Evolutionary conservation across 2,888 invertebrate genomes (phyloP).

Genomic region (Maniola hyperantus): DNA sequence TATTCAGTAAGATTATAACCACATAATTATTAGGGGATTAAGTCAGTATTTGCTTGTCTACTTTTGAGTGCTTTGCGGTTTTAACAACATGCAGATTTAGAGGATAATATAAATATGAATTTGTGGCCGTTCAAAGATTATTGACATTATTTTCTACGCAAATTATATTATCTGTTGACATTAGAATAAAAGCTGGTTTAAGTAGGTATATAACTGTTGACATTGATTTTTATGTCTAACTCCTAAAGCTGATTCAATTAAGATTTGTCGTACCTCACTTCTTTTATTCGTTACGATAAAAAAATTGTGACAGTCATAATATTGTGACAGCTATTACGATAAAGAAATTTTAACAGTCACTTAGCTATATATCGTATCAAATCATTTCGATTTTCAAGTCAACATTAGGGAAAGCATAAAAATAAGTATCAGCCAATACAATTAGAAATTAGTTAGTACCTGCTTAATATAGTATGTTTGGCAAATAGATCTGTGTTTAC

Average conservation of each 20-base stretch:
- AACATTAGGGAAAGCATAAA: not conserved
- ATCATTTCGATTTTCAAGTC: not conserved
- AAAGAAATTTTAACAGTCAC: too few species aligned
- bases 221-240: too few species aligned
- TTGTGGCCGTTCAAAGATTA: not conserved
- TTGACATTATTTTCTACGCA: not conserved
- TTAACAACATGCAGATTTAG: not conserved
- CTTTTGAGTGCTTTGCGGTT: not conserved
- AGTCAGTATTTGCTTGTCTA: not conserved
- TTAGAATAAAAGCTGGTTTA: too few species aligned
- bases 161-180: too few species aligned
- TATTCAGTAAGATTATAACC: not conserved
- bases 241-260: too few species aligned
- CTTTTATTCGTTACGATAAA: too few species aligned
- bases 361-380: not conserved
- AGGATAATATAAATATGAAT: too few species aligned
- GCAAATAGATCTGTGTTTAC: constrained; percentile 4
- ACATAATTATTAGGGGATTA: not conserved
- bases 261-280: too few species aligned
- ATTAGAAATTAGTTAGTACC: not conserved
- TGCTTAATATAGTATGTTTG: not conserved
- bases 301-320: too few species aligned
- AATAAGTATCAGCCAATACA: not conserved
- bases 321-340: too few species aligned
- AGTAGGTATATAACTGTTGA: too few species aligned